Evolutionary conservation across 2,888 invertebrate genomes (phyloP), one percentile per base, ranked within the genome.

Genomic region (Pyralis farinalis): DNA sequence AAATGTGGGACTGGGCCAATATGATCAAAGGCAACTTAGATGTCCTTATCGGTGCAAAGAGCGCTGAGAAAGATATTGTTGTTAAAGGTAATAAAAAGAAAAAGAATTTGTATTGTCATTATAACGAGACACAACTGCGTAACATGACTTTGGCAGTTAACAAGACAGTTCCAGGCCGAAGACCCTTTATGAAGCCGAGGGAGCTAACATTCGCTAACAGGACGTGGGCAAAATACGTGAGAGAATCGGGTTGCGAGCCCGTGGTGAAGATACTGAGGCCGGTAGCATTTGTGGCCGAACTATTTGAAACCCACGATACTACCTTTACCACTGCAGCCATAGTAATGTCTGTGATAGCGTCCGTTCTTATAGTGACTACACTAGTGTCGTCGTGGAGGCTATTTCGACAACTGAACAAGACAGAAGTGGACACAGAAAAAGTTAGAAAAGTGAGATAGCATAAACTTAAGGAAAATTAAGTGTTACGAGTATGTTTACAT

Each of bases 1-100:
- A 93, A 42, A 91, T 93, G 85, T 94, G 94, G 94, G 91, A 93
- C 54, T 94, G 94, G 94, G 94, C 93, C 0, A 79, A 91, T 27
- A 89, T 92, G 71, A 90, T 90, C 25, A 92, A 92, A 57, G 92
- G 91, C 7, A 91, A 93, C 54, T 71, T 93, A 33, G 90, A 92
- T 44, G 90, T 93, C 20, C 80, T 94, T 25, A 86, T 93, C 10
- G 94, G 94, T 28, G 92, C 93, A 1, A 92, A 92, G 51, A 90
- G 91, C 29, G 90, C 90, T 3, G 91, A 91, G 29, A 91, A 91
- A 47, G 91, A 92, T 47, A 92, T 93, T 20, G 89, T 90, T 0
- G 88, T 91, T 0, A 92, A 93, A 43, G 92, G 92, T 12, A 91
- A 88, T 31, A 94, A 94, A 63, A 90, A 92, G 52, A 92, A 92